Evolutionary conservation across 2,888 invertebrate species (phyloP).

Genomic region (Limnephilus auricula): DNA sequence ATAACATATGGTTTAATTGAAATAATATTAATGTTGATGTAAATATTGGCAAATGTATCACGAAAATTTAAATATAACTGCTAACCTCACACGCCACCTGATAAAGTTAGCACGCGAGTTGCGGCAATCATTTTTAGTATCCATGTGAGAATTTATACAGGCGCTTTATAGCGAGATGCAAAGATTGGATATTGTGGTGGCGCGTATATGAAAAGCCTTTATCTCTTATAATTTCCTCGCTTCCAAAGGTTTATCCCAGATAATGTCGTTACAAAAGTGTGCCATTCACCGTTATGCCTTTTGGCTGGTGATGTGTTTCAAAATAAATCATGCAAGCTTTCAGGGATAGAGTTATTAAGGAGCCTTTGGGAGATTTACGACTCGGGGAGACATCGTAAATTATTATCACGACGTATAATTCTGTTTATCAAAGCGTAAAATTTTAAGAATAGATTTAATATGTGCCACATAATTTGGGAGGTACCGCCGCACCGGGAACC

Average conservation of each 20-base stretch:
- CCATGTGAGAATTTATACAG: slow-evolving; percentile 57
- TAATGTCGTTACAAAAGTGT: slow-evolving; percentile 61
- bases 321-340: slow-evolving; percentile 11
- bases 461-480: too few relatives aligned
- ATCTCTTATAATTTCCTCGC: slow-evolving; percentile 66
- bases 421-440: not conserved
- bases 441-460: not conserved
- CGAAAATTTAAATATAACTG: not conserved
- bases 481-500: too few relatives aligned
- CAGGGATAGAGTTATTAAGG: not conserved
- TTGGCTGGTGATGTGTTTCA: slow-evolving; percentile 26
- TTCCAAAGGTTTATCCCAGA: slow-evolving; percentile 61
- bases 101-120: slow-evolving; percentile 43
- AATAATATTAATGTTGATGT: not conserved
- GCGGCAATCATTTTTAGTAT: slow-evolving; percentile 24
- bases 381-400: not conserved
- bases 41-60: not conserved
- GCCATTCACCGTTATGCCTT: slow-evolving; percentile 35
- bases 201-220: slow-evolving; percentile 64
- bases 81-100: slow-evolving; percentile 7
- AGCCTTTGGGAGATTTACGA: not conserved
- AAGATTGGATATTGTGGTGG: slow-evolving; percentile 63
- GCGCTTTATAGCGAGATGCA: slow-evolving; percentile 62
- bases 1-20: not conserved
- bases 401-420: not conserved